A percentile compares a stretch with the other conserved stretches of the same genome.
Evolutionary conservation across 2,113 vertebrate genomes (phyloP).

Genomic region (Camelus dromedarius): DNA sequence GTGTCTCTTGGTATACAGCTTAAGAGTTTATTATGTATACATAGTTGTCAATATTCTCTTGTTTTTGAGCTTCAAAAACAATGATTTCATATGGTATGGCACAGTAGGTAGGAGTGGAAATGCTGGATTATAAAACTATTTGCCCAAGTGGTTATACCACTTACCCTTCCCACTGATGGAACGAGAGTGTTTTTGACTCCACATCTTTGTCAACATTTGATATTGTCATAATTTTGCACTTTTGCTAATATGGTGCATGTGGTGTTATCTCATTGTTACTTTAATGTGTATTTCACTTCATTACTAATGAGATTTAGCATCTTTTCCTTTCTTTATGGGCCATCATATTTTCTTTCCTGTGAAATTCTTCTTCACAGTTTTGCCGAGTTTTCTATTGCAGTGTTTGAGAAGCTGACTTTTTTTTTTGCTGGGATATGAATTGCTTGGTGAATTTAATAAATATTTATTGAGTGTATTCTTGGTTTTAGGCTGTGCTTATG

Average conservation of each 20-base stretch:
- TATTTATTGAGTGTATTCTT: conserved; percentile 39
- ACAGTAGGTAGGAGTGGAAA: background rate
- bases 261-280: background rate
- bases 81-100: background rate
- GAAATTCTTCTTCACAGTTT: background rate
- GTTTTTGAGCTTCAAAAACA: conserved; percentile 12
- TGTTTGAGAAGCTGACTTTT: background rate
- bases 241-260: background rate
- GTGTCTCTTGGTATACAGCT: background rate
- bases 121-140: background rate
- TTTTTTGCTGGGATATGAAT: conserved; percentile 10
- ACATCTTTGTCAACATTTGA: background rate
- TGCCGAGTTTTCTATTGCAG: background rate
- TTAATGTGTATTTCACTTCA: conserved; percentile 8
- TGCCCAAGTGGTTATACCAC: background rate
- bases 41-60: background rate
- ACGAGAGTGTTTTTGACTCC: background rate
- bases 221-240: background rate
- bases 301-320: background rate
- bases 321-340: background rate
- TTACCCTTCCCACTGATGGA: background rate
- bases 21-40: background rate
- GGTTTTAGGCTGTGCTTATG: background rate
- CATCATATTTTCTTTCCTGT: background rate
- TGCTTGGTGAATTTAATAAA: conserved; percentile 34